Conservation (phyloP, 2,888 invertebrate species). For the Micropterix aruncella region DNA sequence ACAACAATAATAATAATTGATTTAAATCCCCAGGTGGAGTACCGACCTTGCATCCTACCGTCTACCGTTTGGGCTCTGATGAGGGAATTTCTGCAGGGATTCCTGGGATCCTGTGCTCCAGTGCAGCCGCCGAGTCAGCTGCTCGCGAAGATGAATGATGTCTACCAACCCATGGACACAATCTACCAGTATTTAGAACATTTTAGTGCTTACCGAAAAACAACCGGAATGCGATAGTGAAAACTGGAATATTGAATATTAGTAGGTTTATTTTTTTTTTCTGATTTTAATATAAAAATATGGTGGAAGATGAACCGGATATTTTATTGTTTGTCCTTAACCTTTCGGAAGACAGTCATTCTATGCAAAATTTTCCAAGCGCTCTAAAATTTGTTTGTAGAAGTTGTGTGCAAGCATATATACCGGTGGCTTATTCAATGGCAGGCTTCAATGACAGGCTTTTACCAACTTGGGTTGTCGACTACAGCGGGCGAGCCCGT, state of each 20-base stretch:
- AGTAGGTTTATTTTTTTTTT: not conserved
- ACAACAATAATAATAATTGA: no score
- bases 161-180: slow-evolving; percentile 84
- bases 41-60: slow-evolving; percentile 79
- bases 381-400: no score
- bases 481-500: no score
- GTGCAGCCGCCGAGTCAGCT: slow-evolving; percentile 62
- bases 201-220: slow-evolving; percentile 77
- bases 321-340: no score
- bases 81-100: slow-evolving; percentile 82
- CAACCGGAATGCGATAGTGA: slow-evolving; percentile 29
- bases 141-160: slow-evolving; percentile 62
- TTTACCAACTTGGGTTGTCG: no score
- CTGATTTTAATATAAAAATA: no score
- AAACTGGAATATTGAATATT: not conserved
- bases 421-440: no score
- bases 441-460: no score
- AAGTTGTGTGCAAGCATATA: no score
- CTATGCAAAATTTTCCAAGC: no score
- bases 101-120: slow-evolving; percentile 64
- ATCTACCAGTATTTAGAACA: slow-evolving; percentile 91
- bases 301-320: no score
- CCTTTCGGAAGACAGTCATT: no score
- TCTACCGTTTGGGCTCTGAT: slow-evolving; percentile 84
- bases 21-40: slow-evolving; percentile 55